A percentile compares a stretch with the other conserved stretches of the same genome.
These are phyloP conservation scores for Zygogramma bicolorata DNA, from an alignment of 2,888 invertebrate genomes.

Conservation along the genomic window DNA sequence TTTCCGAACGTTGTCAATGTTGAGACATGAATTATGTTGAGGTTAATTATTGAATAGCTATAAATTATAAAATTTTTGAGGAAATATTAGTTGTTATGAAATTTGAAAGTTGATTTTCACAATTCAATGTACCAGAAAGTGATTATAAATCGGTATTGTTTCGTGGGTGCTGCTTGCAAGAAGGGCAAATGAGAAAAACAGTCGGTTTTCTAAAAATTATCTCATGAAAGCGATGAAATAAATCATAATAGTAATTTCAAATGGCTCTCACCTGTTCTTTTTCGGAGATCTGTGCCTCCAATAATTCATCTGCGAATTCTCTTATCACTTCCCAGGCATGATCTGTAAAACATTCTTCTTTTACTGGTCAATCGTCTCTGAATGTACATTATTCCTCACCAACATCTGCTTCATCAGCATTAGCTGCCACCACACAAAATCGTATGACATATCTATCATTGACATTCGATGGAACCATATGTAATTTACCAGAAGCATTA, in stretches of 20 bases:
- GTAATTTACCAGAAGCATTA: conserved; percentile 94
- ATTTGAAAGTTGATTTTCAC: too few species aligned
- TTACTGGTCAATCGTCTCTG: not conserved
- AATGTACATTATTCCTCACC: conserved; percentile 66
- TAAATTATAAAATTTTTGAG: too few species aligned
- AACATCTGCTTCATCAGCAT: conserved; percentile 86
- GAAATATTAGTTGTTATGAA: too few species aligned
- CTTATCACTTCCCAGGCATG: conserved; percentile 87
- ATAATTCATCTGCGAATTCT: conserved; percentile 83
- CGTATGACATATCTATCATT: conserved; percentile 92
- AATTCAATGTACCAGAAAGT: too few species aligned
- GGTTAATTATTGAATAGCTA: too few species aligned
- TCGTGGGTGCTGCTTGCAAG: too few species aligned
- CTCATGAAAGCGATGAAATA: too few species aligned
- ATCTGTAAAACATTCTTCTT: conserved; percentile 68
- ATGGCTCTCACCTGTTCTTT: conserved; percentile 70
- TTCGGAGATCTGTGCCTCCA: conserved; percentile 75
- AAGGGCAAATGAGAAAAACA: too few species aligned
- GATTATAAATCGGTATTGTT: too few species aligned
- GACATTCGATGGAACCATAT: conserved; percentile 96
- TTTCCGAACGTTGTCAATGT: too few species aligned
- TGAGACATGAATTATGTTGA: too few species aligned
- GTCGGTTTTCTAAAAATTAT: too few species aligned
- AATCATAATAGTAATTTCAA: not conserved
- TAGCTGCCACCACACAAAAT: conserved; percentile 94